phyloP scores from a whole-genome alignment of 2,888 invertebrate genomes.

The Daptonema setosum region DNA sequence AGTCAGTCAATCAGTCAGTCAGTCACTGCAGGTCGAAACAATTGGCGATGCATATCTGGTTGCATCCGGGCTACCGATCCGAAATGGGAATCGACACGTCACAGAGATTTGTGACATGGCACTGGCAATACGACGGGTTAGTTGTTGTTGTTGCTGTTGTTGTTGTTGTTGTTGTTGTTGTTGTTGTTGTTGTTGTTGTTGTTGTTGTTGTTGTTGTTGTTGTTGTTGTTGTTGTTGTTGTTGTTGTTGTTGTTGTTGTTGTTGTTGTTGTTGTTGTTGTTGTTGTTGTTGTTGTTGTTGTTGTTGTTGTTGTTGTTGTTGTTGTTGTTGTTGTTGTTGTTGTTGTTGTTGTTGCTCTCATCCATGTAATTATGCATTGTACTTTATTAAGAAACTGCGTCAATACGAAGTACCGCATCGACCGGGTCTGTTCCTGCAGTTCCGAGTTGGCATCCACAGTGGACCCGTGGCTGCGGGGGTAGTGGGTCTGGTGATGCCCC shows the following conservation, averaged over 20 bases:
- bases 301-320: too few relatives aligned
- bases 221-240: too few relatives aligned
- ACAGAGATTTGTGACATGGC: slow-evolving; percentile 12
- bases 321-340: too few relatives aligned
- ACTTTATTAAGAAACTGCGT: neutral
- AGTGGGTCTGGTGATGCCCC: slow-evolving; percentile 20
- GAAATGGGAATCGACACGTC: slow-evolving; percentile 10
- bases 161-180: too few relatives aligned
- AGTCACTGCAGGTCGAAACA: slow-evolving; percentile 11
- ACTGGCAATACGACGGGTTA: slow-evolving; percentile 11
- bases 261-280: too few relatives aligned
- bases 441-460: slow-evolving; percentile 25
- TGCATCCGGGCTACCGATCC: slow-evolving; percentile 14
- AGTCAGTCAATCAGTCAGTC: too few relatives aligned
- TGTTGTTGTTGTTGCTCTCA: too few relatives aligned
- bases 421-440: slow-evolving; percentile 16
- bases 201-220: too few relatives aligned
- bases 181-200: too few relatives aligned
- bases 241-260: too few relatives aligned
- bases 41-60: slow-evolving; percentile 15
- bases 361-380: too few relatives aligned
- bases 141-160: neutral
- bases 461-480: slow-evolving; percentile 23
- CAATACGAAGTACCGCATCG: neutral
- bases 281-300: too few relatives aligned